Evolutionary conservation across 2,113 vertebrate species (phyloP), one percentile per base, ranked within the genome.

Genomic region (Ariopsis seemanni): DNA sequence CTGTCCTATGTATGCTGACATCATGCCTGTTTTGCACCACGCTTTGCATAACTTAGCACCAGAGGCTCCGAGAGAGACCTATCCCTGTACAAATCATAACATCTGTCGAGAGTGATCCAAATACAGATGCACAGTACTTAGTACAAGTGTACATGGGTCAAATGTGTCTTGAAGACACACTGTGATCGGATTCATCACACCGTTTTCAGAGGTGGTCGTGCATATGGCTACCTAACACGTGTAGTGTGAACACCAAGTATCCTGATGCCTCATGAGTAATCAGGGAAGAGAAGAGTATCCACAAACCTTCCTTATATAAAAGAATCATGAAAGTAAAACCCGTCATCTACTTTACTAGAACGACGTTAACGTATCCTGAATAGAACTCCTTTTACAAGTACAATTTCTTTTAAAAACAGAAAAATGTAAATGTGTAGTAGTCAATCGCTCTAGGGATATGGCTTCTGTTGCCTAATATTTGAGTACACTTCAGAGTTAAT

Each of bases 61-160:
- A 58, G 17, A 48, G 57, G 52, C 77, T 58, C 77, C 4, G 7
- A 57, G 15, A 77, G 7, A 27, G 25, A 8, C 75, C 52, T 57
- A 52, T 55, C 52, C 75, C 75, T 27, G 79, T 14, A 48, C 57
- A 62, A 14, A 62, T 48, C 79, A 14, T 82, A 82, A 82, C 75
- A 27, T 17, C 25, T 82, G 30, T 81, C 17, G 42, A 1, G 17
- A 25, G 79, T 60, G 57, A 82, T 81, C 78, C 55, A 81, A 81
- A 81, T 62, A 34, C 57, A 58, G 27, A 81, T 58, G 79, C 30
- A 81, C 5, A 18, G 10, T 20, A 82, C 57, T 82, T 42, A 58
- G 55, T 5, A 30, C 55, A 58, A 58, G 78, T 34, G 79, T 22
- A 62, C 20, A 6, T 60, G 78, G 79, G 30, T 81, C 55, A 81